These are phyloP conservation scores for Gastracanthus pulcherrimus DNA, from an alignment of 2,888 invertebrate genomes.

Conservation along the genomic window DNA sequence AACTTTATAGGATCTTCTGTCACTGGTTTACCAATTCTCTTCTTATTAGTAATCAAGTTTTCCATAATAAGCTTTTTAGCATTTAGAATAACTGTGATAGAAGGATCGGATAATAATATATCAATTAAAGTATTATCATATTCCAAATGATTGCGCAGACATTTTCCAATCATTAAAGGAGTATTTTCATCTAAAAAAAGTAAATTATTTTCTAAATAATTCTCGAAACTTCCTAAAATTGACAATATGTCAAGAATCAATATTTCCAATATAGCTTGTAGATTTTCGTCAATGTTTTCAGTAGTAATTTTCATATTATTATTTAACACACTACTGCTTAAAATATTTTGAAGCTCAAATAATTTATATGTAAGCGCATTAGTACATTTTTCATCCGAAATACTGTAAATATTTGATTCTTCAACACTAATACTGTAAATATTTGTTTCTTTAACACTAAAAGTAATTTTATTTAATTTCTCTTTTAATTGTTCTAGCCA, in stretches of 20 bases:
- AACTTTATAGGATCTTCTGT: background rate
- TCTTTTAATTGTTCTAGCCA: background rate
- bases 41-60: background rate
- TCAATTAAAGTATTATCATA: conserved; percentile 55
- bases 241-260: conserved; percentile 8
- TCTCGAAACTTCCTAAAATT: background rate
- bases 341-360: background rate
- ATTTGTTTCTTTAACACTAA: background rate
- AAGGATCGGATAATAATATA: background rate
- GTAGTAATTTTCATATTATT: background rate
- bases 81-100: background rate
- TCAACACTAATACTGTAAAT: too few species aligned
- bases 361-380: background rate
- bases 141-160: conserved; percentile 61
- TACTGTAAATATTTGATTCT: background rate
- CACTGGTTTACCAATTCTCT: conserved; percentile 43
- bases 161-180: conserved; percentile 60
- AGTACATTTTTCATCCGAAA: background rate
- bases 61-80: background rate
- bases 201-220: conserved; percentile 43
- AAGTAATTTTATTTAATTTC: background rate
- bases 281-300: background rate
- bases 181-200: conserved; percentile 55
- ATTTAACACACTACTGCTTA: background rate
- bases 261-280: background rate